Base-by-base conservation (phyloP, 1,140 invertebrate genomes). In the Euura lappo region DNA sequence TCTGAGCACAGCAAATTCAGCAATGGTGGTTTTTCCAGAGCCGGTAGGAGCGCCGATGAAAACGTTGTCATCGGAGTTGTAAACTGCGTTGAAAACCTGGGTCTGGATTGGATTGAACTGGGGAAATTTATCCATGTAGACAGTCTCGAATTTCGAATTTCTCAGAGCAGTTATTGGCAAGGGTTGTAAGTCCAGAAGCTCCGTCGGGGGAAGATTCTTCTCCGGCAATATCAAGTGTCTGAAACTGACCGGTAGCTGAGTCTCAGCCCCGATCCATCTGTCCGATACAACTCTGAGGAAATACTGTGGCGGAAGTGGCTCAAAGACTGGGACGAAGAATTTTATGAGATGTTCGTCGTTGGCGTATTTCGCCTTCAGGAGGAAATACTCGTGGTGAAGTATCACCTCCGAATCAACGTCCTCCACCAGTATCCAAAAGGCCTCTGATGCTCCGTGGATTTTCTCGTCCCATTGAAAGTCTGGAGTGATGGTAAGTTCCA, bases 401-500 rank as follows among this genome's bases (percentile, higher is more conserved):
- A 99, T 92, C 2, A 95, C 93, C 82, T 99, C 98, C 1, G 96
- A 96, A 88, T 99, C 98, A 1, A 99, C 98, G 86, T 99, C 98
- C 86, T 99, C 98, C 1, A 99, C 97, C 7, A 99, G 88, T 78
- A 99, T 98, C 98, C 98, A 99, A 88, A 99, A 99, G 0, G 96
- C 97, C 89, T 99, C 97, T 0, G 97, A 98, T 69, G 93, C 93
- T 0, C 97, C 97, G 84, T 99, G 98, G 44, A 98, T 89, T 85
- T 99, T 98, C 74, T 99, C 97, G 79, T 99, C 98, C 98, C 99
- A 99, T 81, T 99, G 96, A 86, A 99, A 99, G 87, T 99, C 98
- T 0, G 99, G 98, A 0, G 97, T 98, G n/a, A 99, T 97, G 1
- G 97, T 99, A 2, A 99, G 88, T 86, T 99, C 98, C 2, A 99